These are phyloP conservation scores for Megaceryle maxima DNA, from an alignment of 2,113 vertebrate genomes.

Conservation along the genomic window DNA sequence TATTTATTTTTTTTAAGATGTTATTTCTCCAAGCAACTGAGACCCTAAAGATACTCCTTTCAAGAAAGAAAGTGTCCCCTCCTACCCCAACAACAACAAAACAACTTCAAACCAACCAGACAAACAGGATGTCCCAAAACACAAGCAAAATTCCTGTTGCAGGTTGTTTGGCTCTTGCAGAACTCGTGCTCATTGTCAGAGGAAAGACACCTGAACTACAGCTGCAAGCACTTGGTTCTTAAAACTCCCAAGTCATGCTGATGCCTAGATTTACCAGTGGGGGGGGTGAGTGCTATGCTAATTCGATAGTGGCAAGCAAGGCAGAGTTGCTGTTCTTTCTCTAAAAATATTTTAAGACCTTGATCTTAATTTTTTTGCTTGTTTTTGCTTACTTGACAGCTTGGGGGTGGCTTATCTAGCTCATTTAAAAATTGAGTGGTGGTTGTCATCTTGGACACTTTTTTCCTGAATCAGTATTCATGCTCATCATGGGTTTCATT, in stretches of 20 bases:
- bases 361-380: not conserved
- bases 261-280: not conserved
- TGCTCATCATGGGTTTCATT: not conserved
- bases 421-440: not conserved
- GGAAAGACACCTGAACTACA: not conserved
- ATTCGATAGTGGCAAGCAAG: not conserved
- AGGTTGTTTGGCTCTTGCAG: not conserved
- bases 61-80: not conserved
- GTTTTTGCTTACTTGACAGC: not conserved
- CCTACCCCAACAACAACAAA: too few relatives aligned
- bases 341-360: not conserved
- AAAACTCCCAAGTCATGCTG: not conserved
- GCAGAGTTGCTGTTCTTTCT: not conserved
- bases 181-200: accelerated
- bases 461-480: not conserved
- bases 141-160: not conserved
- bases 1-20: too few relatives aligned
- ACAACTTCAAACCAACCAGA: not conserved
- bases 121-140: not conserved
- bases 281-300: not conserved
- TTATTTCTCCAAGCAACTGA: too few relatives aligned
- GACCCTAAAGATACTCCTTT: too few relatives aligned
- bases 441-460: not conserved
- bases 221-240: not conserved
- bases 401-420: not conserved